Conservation (phyloP, 2,113 vertebrate genomes). For the Neodon shergylaensis region DNA sequence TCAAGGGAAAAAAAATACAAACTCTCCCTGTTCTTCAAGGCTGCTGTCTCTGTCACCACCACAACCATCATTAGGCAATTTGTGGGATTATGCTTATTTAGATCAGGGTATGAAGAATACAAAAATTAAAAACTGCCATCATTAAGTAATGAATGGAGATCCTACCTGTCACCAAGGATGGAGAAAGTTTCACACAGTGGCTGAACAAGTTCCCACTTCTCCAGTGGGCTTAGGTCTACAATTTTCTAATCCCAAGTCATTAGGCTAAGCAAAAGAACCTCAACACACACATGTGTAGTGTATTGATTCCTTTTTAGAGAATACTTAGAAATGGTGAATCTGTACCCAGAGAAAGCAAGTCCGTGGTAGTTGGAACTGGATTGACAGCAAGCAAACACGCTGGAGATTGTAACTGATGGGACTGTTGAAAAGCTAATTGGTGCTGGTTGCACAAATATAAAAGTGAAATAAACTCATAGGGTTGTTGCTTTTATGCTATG, state of each 20-base stretch:
- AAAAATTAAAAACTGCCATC: neutral
- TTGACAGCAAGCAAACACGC: neutral
- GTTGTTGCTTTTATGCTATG: neutral
- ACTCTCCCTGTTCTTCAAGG: neutral
- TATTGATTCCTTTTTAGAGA: neutral
- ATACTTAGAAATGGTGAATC: neutral
- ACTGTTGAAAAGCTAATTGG: neutral
- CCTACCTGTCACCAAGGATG: neutral
- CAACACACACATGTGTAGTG: neutral
- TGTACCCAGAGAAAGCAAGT: neutral
- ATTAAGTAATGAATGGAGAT: neutral
- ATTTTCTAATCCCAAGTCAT: neutral
- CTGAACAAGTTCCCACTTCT: conserved; percentile 63
- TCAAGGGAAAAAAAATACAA: neutral
- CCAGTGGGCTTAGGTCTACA: conserved; percentile 65
- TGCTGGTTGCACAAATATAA: neutral
- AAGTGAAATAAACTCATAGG: neutral
- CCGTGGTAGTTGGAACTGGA: neutral
- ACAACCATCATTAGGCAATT: neutral
- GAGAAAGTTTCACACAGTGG: conserved; percentile 37
- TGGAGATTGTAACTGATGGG: neutral
- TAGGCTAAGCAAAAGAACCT: neutral
- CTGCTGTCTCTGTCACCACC: neutral
- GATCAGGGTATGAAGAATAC: neutral
- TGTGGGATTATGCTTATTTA: neutral